phyloP scores from a whole-genome alignment of 2,797 vertebrate species.

The Apogon talboti region DNA sequence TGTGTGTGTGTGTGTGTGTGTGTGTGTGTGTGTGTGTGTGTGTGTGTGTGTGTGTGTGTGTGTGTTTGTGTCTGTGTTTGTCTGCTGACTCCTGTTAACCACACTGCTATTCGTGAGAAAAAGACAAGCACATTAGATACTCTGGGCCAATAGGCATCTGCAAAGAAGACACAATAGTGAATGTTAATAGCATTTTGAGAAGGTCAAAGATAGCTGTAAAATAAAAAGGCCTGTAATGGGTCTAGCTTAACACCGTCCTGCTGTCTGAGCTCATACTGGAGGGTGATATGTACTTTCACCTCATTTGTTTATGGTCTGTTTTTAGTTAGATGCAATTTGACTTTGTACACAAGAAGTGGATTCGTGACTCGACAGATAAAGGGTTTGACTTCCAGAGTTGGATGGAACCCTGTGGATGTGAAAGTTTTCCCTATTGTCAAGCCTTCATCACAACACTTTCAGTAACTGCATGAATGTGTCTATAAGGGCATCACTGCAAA shows the following conservation, averaged over 20 bases:
- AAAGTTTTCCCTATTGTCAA: neutral
- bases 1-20: too few relatives aligned
- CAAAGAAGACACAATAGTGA: neutral
- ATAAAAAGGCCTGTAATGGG: neutral
- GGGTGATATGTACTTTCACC: neutral
- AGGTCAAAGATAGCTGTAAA: conserved; percentile 1
- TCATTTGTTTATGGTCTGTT: conserved; percentile 1
- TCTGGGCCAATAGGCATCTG: neutral
- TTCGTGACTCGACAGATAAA: too few relatives aligned
- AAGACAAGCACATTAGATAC: conserved; percentile 2
- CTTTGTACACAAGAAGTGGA: neutral
- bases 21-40: too few relatives aligned
- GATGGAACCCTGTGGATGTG: neutral
- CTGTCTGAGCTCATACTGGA: neutral
- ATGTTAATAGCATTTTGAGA: neutral
- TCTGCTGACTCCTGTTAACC: conserved; percentile 13
- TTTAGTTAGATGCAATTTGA: neutral
- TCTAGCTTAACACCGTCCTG: neutral
- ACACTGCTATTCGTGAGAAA: conserved; percentile 18
- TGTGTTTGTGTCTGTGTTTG: conserved; percentile 38
- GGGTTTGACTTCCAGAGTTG: neutral
- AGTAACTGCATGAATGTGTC: conserved; percentile 3
- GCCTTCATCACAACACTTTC: neutral
- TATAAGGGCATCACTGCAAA: neutral
- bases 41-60: conserved; percentile 51